Evolutionary conservation across 23 tunicate genomes (phyloP).

Genomic region (Phallusia fumigata): DNA sequence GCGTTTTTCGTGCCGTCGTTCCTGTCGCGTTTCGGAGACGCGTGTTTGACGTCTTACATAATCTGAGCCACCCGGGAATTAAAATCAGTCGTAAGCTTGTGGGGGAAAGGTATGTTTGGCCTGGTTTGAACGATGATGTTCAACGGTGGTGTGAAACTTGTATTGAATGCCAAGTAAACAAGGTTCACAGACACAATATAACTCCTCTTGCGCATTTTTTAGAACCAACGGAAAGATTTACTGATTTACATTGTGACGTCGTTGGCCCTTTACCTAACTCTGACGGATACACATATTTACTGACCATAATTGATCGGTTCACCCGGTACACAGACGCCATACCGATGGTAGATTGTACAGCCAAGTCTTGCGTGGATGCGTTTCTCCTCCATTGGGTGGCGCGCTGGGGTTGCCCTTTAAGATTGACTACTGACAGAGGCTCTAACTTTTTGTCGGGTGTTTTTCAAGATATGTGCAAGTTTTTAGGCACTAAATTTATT

Average conservation of each 20-base stretch:
- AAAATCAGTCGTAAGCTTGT: neutral
- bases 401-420: slow-evolving; percentile 7
- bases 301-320: slow-evolving; percentile 6
- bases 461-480: neutral
- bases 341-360: slow-evolving; percentile 11
- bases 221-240: neutral
- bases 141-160: neutral
- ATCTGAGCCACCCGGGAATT: slow-evolving; percentile 4
- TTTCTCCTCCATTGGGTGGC: slow-evolving; percentile 22
- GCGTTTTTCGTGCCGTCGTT: neutral
- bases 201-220: neutral
- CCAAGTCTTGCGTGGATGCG: neutral
- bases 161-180: slow-evolving; percentile 2
- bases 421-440: slow-evolving; percentile 2
- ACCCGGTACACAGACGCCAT: slow-evolving; percentile 13
- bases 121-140: slow-evolving; percentile 2
- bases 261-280: slow-evolving; percentile 12
- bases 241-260: neutral
- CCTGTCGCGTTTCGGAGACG: neutral
- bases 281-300: slow-evolving; percentile 9
- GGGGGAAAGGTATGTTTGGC: slow-evolving; percentile 20
- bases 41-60: slow-evolving; percentile 8
- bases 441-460: neutral
- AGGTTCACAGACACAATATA: slow-evolving; percentile 3
- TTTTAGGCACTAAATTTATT: neutral